Conservation (phyloP, 2,888 invertebrate genomes). For the Dolichomitus sp. region DNA sequence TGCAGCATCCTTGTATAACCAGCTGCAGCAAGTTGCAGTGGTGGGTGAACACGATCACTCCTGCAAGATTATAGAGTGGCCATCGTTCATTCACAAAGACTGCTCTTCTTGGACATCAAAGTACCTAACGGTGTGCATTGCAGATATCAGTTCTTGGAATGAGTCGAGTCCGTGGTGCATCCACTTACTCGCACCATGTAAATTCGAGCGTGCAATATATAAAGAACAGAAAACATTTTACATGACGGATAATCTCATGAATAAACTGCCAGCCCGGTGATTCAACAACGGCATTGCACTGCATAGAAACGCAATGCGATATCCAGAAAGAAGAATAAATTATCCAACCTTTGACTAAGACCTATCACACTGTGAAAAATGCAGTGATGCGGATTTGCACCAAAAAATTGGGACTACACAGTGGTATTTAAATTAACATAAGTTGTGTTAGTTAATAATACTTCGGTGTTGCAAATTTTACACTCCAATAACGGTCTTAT, state of each 20-base stretch:
- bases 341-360: constrained; percentile 3
- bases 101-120: constrained; percentile 34
- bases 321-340: constrained; percentile 22
- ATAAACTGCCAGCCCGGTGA: neutral
- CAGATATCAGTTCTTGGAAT: neutral
- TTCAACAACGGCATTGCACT: neutral
- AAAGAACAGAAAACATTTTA: neutral
- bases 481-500: too few species aligned
- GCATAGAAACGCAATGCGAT: neutral
- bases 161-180: constrained; percentile 15
- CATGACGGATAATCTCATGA: constrained; percentile 25
- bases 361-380: neutral
- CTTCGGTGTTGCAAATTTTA: too few species aligned
- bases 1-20: constrained; percentile 1
- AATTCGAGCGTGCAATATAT: neutral
- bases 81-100: constrained; percentile 22
- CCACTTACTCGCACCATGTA: constrained; percentile 5
- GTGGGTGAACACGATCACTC: neutral
- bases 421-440: too few species aligned
- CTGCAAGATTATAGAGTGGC: constrained; percentile 21
- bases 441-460: too few species aligned
- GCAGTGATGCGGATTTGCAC: too few species aligned
- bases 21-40: neutral
- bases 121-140: constrained; percentile 25
- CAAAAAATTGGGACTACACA: too few species aligned